These are phyloP conservation scores for Hyles lineata DNA, from an alignment of 2,888 invertebrate genomes.

Conservation along the genomic window DNA sequence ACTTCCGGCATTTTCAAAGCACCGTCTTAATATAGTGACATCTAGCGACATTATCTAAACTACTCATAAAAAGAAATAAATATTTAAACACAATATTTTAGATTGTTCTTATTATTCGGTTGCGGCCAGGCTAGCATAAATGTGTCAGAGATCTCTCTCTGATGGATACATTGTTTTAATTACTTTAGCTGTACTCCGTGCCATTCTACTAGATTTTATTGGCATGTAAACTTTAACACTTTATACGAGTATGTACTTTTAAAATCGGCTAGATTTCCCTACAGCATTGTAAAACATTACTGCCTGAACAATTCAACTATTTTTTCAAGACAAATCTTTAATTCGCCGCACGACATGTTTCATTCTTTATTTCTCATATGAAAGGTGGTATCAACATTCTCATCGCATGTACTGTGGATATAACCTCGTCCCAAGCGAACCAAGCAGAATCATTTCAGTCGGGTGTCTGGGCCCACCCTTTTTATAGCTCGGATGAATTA, in stretches of 20 bases:
- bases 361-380: slow-evolving; percentile 56
- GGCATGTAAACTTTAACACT: neutral
- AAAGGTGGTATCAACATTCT: slow-evolving; percentile 60
- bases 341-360: slow-evolving; percentile 40
- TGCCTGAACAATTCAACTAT: neutral
- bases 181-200: no score
- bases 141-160: no score
- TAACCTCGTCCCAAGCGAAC: slow-evolving; percentile 56
- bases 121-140: no score
- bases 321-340: neutral
- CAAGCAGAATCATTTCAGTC: slow-evolving; percentile 66
- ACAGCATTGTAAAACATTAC: no score
- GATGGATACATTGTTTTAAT: no score
- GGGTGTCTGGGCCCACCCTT: slow-evolving; percentile 69
- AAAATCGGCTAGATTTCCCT: neutral
- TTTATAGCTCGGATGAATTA: slow-evolving; percentile 77
- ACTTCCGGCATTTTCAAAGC: neutral
- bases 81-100: no score
- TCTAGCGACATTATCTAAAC: neutral
- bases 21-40: neutral
- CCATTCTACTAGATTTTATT: no score
- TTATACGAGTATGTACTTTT: neutral
- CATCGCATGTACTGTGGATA: slow-evolving; percentile 51
- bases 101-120: no score
- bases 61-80: neutral